Evolutionary conservation across 2,888 invertebrate species (phyloP).

Genomic region (Theodoxus fluviatilis): DNA sequence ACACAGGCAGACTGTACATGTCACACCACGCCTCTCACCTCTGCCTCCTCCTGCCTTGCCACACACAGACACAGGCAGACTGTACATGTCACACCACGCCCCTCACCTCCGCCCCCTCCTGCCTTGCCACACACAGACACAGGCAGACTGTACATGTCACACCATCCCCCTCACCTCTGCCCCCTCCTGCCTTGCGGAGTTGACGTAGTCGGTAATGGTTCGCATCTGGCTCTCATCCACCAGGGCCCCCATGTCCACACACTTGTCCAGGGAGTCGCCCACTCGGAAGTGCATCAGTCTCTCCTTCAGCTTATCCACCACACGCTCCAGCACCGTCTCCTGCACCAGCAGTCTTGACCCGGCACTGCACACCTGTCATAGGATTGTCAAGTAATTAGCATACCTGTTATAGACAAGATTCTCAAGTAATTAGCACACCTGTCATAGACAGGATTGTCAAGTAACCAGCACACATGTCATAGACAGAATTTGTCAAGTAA

Average conservation of each 20-base stretch:
- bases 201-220: conserved; percentile 50
- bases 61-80: too few species aligned
- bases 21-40: too few species aligned
- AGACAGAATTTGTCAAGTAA: too few species aligned
- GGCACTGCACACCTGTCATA: conserved; percentile 69
- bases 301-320: conserved; percentile 67
- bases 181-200: conserved; percentile 58
- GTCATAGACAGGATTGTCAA: neutral
- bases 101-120: too few species aligned
- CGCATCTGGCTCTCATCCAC: conserved; percentile 57
- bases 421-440: neutral
- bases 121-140: neutral
- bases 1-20: too few species aligned
- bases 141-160: too few species aligned
- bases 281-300: conserved; percentile 64
- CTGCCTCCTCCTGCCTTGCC: too few species aligned
- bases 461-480: too few species aligned
- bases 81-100: too few species aligned
- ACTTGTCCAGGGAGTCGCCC: conserved; percentile 66
- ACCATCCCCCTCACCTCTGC: conserved; percentile 56
- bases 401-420: too few species aligned
- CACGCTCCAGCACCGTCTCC: conserved; percentile 68
- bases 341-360: conserved; percentile 69
- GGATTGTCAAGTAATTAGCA: too few species aligned
- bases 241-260: conserved; percentile 67